phyloP scores from a whole-genome alignment of 2,888 invertebrate species.

The Scaptomyza cyrtandrae region DNA sequence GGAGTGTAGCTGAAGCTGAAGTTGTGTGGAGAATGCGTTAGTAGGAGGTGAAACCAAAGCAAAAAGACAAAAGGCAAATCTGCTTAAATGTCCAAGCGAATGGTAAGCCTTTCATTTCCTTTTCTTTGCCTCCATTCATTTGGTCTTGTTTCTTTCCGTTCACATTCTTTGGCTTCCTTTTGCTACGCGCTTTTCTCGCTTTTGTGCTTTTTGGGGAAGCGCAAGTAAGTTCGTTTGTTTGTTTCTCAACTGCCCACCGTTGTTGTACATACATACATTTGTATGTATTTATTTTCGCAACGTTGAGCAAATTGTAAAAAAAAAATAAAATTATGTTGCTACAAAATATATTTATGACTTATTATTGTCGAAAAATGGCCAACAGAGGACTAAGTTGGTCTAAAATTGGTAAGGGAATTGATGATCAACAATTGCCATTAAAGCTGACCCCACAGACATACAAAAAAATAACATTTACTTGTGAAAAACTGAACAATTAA shows the following conservation, averaged over 20 bases:
- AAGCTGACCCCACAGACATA: not conserved
- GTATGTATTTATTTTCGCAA: conserved; percentile 47
- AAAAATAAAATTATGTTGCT: conserved; percentile 45
- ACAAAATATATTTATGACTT: conserved; percentile 72
- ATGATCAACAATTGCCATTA: conserved; percentile 16
- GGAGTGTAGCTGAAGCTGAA: conserved; percentile 1
- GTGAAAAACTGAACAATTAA: not conserved
- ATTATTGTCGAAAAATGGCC: conserved; percentile 55
- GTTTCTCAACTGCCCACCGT: conserved; percentile 27
- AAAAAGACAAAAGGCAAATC: conserved; percentile 68
- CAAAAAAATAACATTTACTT: not conserved
- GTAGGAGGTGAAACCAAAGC: not conserved
- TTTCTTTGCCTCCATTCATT: not conserved
- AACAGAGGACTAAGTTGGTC: conserved; percentile 12
- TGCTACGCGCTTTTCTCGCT: conserved; percentile 4
- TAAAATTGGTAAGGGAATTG: conserved; percentile 45
- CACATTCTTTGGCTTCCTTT: conserved; percentile 13
- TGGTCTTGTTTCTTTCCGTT: not conserved
- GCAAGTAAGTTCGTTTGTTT: conserved; percentile 56
- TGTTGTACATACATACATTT: conserved; percentile 5
- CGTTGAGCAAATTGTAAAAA: conserved; percentile 24
- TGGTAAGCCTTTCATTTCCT: conserved; percentile 66
- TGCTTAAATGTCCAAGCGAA: conserved; percentile 76
- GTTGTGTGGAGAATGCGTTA: not conserved
- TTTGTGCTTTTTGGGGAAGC: conserved; percentile 39